Percentiles rank a stretch among this genome's conserved stretches.
These are phyloP conservation scores for Oscheius sp. DNA, from an alignment of 2,888 invertebrate genomes.

Conservation along the genomic window DNA sequence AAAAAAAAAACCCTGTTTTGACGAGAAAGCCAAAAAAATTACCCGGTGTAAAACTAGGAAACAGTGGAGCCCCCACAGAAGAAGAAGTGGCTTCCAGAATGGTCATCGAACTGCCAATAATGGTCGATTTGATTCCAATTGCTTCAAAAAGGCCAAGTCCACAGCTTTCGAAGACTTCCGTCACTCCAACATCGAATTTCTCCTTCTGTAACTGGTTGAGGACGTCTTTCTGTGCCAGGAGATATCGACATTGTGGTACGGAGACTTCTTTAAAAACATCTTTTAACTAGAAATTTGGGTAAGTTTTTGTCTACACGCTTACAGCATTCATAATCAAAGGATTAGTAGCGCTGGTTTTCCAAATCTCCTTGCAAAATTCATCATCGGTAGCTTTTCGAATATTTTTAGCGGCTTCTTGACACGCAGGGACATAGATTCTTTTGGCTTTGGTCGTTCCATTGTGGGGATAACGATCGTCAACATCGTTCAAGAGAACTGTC, in stretches of 20 bases:
- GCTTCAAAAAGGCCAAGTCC: conserved; percentile 24
- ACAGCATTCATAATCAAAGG: conserved; percentile 11
- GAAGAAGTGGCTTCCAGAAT: conserved; percentile 29
- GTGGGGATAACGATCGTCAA: background rate
- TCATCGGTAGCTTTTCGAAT: conserved; percentile 9
- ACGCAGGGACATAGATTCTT: conserved; percentile 3
- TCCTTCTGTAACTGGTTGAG: conserved; percentile 6
- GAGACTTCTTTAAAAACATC: conserved; percentile 13
- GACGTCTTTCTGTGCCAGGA: conserved; percentile 8
- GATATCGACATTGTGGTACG: conserved; percentile 28
- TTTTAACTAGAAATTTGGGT: conserved; percentile 5
- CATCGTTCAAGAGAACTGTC: conserved; percentile 31
- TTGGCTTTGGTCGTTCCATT: conserved; percentile 28
- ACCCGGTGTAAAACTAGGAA: conserved; percentile 36
- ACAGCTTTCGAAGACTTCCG: conserved; percentile 28
- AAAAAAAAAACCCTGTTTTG: background rate
- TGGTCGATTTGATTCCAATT: conserved; percentile 24
- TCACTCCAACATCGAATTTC: conserved; percentile 34
- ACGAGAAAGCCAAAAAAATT: background rate
- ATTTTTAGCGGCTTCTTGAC: background rate
- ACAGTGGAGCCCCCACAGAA: conserved; percentile 17
- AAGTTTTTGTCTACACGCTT: background rate
- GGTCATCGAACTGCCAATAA: conserved; percentile 14
- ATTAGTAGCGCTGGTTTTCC: background rate
- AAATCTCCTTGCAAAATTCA: conserved; percentile 23